Evolutionary conservation across 2,888 invertebrate species (phyloP).

Genomic region (Polietes domitor): DNA sequence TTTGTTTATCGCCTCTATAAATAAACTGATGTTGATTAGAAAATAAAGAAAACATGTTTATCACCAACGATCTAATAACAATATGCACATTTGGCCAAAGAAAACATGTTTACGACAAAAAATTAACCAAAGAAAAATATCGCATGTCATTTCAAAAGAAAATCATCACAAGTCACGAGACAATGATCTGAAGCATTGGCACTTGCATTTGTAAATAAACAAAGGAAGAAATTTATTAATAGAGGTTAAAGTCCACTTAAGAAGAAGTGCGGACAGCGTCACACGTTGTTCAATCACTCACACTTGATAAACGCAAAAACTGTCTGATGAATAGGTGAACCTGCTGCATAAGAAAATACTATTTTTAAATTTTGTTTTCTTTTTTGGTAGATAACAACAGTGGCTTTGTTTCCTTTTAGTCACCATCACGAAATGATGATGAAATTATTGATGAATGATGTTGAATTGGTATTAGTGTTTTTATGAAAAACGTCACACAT

Average conservation of each 20-base stretch:
- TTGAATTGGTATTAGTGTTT: not conserved
- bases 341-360: not conserved
- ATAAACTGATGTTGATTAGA: slow-evolving; percentile 20
- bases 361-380: slow-evolving; percentile 4
- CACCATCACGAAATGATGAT: not conserved
- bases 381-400: slow-evolving; percentile 41
- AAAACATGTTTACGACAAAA: slow-evolving; percentile 19
- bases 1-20: slow-evolving; percentile 1
- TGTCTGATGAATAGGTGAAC: not conserved
- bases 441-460: slow-evolving; percentile 12
- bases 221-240: not conserved
- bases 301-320: not conserved
- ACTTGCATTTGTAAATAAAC: not conserved
- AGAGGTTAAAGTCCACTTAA: slow-evolving; percentile 6
- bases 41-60: slow-evolving; percentile 27
- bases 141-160: slow-evolving; percentile 3
- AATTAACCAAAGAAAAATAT: not conserved
- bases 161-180: slow-evolving; percentile 17
- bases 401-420: not conserved
- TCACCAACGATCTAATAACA: not conserved
- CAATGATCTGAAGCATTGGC: not conserved
- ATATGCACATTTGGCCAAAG: not conserved
- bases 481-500: slow-evolving; percentile 28
- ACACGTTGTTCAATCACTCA: slow-evolving; percentile 5
- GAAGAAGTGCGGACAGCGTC: not conserved